Percentiles rank a stretch among this genome's conserved stretches.
Conservation (phyloP, 2,113 vertebrate species). For the Platichthys stellatus region DNA sequence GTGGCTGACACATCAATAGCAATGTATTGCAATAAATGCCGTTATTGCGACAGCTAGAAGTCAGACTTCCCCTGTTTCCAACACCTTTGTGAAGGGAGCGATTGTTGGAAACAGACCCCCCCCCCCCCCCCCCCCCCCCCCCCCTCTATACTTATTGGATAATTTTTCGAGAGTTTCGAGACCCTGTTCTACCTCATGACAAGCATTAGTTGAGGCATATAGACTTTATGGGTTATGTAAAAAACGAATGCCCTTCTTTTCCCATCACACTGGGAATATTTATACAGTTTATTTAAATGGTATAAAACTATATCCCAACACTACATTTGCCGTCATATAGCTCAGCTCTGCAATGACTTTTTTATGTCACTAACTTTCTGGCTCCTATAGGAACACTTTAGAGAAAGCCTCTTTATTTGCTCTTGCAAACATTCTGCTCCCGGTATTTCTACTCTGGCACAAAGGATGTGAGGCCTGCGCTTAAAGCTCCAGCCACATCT, state of each 20-base stretch:
- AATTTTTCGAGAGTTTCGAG: neutral
- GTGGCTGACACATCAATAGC: neutral
- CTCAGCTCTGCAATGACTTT: neutral
- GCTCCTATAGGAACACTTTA: neutral
- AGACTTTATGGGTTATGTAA: neutral
- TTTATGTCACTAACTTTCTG: neutral
- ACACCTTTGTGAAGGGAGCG: neutral
- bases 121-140: no score
- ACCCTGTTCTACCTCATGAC: neutral
- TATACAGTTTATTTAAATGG: neutral
- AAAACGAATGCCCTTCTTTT: neutral
- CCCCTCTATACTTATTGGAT: no score
- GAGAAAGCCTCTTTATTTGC: slow-evolving; percentile 1
- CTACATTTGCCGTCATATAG: no score
- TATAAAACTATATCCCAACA: neutral
- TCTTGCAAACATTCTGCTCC: neutral
- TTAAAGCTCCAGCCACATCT: slow-evolving; percentile 1
- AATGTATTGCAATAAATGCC: neutral
- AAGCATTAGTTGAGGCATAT: no score
- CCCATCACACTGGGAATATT: neutral
- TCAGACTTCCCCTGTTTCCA: neutral
- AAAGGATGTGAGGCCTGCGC: neutral
- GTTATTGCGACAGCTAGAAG: neutral
- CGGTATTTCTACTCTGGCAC: neutral
- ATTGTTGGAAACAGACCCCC: neutral